Conservation (phyloP, 2,888 invertebrate species). For the Troides aeacus region DNA sequence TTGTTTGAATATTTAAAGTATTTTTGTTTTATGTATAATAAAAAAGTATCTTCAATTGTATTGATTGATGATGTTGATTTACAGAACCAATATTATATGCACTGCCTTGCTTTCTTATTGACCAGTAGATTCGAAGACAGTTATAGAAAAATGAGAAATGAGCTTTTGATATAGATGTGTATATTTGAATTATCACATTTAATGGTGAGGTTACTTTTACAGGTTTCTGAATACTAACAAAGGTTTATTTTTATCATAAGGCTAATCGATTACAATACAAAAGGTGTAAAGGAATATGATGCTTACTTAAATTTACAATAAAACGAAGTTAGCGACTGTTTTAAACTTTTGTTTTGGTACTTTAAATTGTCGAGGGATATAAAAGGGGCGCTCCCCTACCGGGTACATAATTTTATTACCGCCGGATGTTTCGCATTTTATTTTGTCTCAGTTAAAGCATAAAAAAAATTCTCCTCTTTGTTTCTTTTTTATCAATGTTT, state of each 20-base stretch:
- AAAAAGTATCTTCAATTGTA: too few relatives aligned
- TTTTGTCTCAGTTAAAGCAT: not conserved
- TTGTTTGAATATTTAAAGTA: too few relatives aligned
- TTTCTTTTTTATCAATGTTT: not conserved
- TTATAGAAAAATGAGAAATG: too few relatives aligned
- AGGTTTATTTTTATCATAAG: not conserved
- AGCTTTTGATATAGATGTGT: too few relatives aligned
- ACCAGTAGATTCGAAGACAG: too few relatives aligned
- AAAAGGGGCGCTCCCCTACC: constrained; percentile 5
- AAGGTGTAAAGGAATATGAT: not conserved
- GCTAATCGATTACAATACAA: not conserved
- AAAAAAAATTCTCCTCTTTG: not conserved
- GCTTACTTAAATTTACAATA: not conserved
- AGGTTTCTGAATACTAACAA: not conserved
- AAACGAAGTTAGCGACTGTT: constrained; percentile 16
- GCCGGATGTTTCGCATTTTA: constrained; percentile 7
- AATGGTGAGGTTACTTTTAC: too few relatives aligned
- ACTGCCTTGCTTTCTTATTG: too few relatives aligned
- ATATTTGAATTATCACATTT: too few relatives aligned
- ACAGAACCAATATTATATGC: too few relatives aligned
- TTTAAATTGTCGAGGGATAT: constrained; percentile 16
- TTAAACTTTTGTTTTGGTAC: constrained; percentile 16
- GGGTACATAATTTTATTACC: constrained; percentile 10
- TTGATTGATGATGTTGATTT: too few relatives aligned
- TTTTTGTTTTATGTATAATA: too few relatives aligned